Evolutionary conservation across 2,888 invertebrate genomes (phyloP), one percentile per base, ranked within the genome.

Genomic region (Neelides folsomi): DNA sequence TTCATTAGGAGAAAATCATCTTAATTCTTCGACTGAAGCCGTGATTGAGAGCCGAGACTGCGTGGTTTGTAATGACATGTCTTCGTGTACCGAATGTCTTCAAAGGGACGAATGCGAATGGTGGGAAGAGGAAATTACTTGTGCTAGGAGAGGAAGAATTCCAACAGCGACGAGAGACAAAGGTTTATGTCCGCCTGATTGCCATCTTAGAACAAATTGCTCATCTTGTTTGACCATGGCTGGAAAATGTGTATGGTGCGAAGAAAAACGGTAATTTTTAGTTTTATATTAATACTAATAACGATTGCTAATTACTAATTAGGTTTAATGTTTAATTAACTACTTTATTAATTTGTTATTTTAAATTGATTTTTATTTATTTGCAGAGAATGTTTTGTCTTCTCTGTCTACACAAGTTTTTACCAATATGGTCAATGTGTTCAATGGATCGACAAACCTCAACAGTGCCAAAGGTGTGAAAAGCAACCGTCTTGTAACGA

Each of bases 211-310:
- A 44, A 77, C 73, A 40, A 81, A 82, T 67, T 89, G 89, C 69
- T 80, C 82, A 15, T 78, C 81, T 49, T 94, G 94, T 68, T 74
- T 94, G 47, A 85, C 85, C 65, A 84, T 86, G 66, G 80, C 79
- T 45, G 87, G 87, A 19, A 79, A 89, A 54, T 94, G 94, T 71
- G 92, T 92, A 1, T 94, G 94, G 94, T 94, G 94, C 70, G 88
- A 90, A 68, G 86, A 89, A 19, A 86, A 86, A 0, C 79, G 69
- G 58, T 27, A 7, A 27, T 3, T 27, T 27, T 5, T 7, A 5
- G 3, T 27, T 27, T 27, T 27, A 27, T 5, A 27, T 27, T n/a
- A n/a, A n/a, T n/a, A n/a, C n/a, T n/a, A n/a, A n/a, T n/a, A n/a
- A n/a, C n/a, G n/a, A n/a, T n/a, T n/a, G n/a, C n/a, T n/a, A n/a